These are phyloP conservation scores for Nineta flava DNA, from an alignment of 2,888 invertebrate genomes.

Conservation along the genomic window DNA sequence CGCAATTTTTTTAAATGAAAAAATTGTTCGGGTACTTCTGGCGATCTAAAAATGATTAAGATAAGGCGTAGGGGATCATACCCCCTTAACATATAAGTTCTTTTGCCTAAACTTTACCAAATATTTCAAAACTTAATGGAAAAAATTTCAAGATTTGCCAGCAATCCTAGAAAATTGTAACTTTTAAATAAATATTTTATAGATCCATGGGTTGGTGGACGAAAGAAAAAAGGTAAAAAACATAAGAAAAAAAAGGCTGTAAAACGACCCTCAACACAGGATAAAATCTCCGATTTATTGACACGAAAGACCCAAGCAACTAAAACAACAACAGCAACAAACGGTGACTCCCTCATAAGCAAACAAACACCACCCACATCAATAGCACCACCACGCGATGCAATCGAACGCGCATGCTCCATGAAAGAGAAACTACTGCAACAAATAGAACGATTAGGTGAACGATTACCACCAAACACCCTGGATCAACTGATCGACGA, in stretches of 20 bases:
- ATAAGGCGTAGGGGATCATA: no score
- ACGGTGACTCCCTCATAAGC: constrained; percentile 17
- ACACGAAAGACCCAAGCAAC: constrained; percentile 28
- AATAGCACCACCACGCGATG: constrained; percentile 57
- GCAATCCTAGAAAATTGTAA: no score
- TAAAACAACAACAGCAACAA: constrained; percentile 26
- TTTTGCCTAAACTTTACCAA: no score
- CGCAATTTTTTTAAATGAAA: no score
- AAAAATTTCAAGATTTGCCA: no score
- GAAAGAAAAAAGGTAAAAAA: constrained; percentile 47
- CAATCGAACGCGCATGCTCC: constrained; percentile 74
- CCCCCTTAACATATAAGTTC: no score
- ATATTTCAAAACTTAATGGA: no score
- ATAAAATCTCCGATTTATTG: constrained; percentile 60
- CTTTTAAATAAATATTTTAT: constrained; percentile 13
- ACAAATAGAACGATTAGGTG: constrained; percentile 73
- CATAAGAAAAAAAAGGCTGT: constrained; percentile 30
- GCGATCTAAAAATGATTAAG: no score
- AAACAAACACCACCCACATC: constrained; percentile 15
- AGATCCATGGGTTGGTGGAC: constrained; percentile 66
- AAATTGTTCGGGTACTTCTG: no score
- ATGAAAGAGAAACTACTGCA: constrained; percentile 86
- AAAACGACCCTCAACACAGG: constrained; percentile 56
- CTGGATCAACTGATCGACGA: constrained; percentile 97
- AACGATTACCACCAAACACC: constrained; percentile 86